Evolutionary conservation across 2,113 vertebrate species (phyloP), one percentile per base, ranked within the genome.

Genomic region (Ceratotherium simum): DNA sequence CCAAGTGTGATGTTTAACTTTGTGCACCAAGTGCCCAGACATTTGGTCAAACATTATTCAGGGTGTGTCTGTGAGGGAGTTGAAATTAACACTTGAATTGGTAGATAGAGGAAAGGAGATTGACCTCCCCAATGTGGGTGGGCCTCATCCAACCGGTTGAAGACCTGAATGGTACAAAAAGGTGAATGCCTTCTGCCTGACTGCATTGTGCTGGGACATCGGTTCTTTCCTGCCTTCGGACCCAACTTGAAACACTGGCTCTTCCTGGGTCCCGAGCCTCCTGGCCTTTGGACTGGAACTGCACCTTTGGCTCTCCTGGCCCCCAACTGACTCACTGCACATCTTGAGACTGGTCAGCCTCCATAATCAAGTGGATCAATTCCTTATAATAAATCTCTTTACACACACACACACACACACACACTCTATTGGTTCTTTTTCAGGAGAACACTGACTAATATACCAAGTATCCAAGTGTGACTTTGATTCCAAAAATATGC

Each of bases 61-160:
- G n/a, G 12, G 42, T 48, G 46, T 76, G 75, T 42, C 73, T 88
- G 17, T 31, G 76, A 62, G 14, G 20, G 46, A 9, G 56, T 51
- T 39, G 67, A 31, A 3, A 16, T 8, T 8, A 31, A 20, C 51
- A 20, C 48, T 39, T 42, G n/a, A 62, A n/a, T 33, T 23, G 3
- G 31, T n/a, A 12, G 20, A 8, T 0, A 18, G 56, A 33, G 33
- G 1, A 78, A 20, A 64, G 54, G 46, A 42, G 17, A 29, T 20
- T 9, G 33, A 70, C 8, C 18, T 90, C 60, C n/a, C 17, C 2
- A 27, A 0, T 1, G 56, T 8, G 29, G 11, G 10, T 5, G 4
- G 78, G 33, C 29, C 62, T 67, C 46, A 9, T 20, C 23, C 7
- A 7, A 7, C 90, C 60, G 65, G 8, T 2, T 20, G 42, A 76